A percentile compares a stretch with the other conserved stretches of the same genome.
Evolutionary conservation across 37 sponge, comb jelly and placozoan species (phyloP).

Genomic region (Hormiphora californensis): DNA sequence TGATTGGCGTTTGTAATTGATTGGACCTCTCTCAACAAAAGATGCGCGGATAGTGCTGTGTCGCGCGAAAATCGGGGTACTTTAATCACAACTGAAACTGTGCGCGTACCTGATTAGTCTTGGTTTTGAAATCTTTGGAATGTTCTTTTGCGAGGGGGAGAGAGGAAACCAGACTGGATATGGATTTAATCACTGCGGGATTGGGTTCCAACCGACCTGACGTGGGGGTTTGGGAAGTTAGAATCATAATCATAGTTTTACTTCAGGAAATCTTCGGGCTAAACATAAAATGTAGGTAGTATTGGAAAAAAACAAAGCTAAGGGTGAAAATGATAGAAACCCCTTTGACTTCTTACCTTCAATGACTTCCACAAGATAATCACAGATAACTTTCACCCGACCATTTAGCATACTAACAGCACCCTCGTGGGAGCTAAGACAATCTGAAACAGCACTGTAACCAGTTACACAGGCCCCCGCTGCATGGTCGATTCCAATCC

Average conservation of each 20-base stretch:
- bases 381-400: not conserved
- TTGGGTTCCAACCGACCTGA: not conserved
- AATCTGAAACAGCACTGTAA: not conserved
- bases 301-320: too few species aligned
- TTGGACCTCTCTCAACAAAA: not conserved
- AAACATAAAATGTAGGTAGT: too few species aligned
- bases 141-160: not conserved
- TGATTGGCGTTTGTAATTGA: too few species aligned
- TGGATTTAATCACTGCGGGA: not conserved
- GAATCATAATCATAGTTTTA: too few species aligned
- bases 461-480: conserved; percentile 34
- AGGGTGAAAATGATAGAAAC: too few species aligned
- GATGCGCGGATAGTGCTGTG: not conserved
- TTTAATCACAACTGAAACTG: not conserved
- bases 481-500: conserved; percentile 24
- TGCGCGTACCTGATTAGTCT: not conserved
- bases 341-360: not conserved
- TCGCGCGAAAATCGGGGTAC: not conserved
- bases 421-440: not conserved
- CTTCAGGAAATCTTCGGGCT: too few species aligned
- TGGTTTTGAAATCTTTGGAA: not conserved
- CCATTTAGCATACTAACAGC: conserved; percentile 8
- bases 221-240: too few species aligned
- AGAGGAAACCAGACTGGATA: conserved; percentile 8
- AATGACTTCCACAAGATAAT: not conserved